phyloP scores from a whole-genome alignment of 2,797 vertebrate genomes.

The Anguilla megastoma region DNA sequence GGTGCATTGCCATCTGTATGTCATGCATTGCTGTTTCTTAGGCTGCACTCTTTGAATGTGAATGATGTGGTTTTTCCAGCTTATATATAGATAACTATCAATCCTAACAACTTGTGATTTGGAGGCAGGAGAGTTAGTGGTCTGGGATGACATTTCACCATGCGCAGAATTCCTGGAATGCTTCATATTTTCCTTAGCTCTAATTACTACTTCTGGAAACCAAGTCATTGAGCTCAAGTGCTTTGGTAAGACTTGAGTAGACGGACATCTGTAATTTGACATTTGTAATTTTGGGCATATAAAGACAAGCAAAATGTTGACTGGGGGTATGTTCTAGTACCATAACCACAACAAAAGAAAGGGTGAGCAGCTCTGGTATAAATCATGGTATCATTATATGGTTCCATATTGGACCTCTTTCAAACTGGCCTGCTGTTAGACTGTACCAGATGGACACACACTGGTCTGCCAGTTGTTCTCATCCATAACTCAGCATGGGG shows the following conservation, averaged over 20 bases:
- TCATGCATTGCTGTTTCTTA: conserved; percentile 8
- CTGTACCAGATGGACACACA: background rate
- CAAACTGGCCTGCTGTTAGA: background rate
- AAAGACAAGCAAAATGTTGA: background rate
- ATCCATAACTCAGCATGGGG: background rate
- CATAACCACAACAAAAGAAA: conserved; percentile 27
- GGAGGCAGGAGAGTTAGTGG: background rate
- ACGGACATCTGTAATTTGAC: conserved; percentile 34
- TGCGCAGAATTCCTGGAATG: conserved; percentile 21
- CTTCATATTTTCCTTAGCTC: conserved; percentile 26
- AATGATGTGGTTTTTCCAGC: conserved; percentile 9
- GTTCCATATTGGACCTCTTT: background rate
- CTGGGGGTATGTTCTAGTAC: conserved; percentile 8
- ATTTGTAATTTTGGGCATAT: conserved; percentile 33
- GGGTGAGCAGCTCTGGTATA: conserved; percentile 14
- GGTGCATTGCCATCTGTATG: background rate
- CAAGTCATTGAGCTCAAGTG: conserved; percentile 28
- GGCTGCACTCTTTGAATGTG: background rate
- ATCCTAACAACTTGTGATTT: background rate
- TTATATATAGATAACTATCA: background rate
- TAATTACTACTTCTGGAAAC: conserved; percentile 35
- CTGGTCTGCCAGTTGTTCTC: background rate
- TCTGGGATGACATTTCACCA: background rate
- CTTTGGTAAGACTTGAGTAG: conserved; percentile 25
- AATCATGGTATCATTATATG: background rate